These are phyloP conservation scores for Drosophila bocqueti DNA, from an alignment of 1,140 invertebrate species.

Conservation along the genomic window DNA sequence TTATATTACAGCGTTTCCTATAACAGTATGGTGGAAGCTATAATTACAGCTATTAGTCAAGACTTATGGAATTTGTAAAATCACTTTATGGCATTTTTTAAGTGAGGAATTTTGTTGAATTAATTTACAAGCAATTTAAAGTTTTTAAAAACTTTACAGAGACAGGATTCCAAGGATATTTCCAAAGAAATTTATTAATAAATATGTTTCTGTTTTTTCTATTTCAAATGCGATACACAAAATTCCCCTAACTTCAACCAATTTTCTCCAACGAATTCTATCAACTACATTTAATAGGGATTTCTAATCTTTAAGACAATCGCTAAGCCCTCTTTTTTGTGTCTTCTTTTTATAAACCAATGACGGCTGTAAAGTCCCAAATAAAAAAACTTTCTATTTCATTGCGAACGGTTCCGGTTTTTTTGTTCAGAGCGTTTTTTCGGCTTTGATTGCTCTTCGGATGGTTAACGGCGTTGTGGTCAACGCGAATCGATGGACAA, in stretches of 20 bases:
- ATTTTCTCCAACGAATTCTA: conserved; percentile 13
- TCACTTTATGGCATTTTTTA: neutral
- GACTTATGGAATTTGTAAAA: neutral
- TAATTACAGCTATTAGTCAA: neutral
- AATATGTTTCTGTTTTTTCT: neutral
- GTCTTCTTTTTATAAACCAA: conserved; percentile 13
- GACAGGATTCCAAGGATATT: neutral
- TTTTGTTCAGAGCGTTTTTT: conserved; percentile 25
- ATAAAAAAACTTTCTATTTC: conserved; percentile 77
- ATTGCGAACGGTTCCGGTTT: conserved; percentile 72
- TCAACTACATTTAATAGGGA: neutral
- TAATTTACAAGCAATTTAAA: neutral
- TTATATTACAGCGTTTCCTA: neutral
- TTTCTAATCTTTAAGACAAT: conserved; percentile 18
- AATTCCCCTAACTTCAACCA: neutral
- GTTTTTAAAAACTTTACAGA: neutral
- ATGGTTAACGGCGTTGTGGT: conserved; percentile 52
- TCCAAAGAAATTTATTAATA: neutral
- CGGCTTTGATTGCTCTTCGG: conserved; percentile 44
- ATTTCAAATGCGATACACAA: neutral
- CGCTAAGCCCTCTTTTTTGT: conserved; percentile 3
- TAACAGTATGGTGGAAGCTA: neutral
- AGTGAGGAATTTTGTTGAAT: neutral
- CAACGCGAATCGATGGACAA: conserved; percentile 69
- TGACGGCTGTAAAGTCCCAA: conserved; percentile 10